phyloP scores from a whole-genome alignment of 2,797 vertebrate species.

The Gymnocypris eckloni region DNA sequence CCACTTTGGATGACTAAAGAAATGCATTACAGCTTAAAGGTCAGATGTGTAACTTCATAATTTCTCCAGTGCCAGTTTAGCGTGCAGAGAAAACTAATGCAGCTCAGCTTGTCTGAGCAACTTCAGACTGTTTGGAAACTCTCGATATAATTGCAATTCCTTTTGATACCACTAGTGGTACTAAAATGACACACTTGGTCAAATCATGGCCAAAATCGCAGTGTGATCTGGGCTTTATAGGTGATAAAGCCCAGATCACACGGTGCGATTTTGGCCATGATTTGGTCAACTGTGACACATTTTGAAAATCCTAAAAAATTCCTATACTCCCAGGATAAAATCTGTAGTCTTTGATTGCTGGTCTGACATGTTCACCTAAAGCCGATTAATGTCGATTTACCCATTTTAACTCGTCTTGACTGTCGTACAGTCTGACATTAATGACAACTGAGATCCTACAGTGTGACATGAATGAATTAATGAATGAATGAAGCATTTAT shows the following conservation, averaged over 20 bases:
- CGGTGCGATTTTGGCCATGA: background rate
- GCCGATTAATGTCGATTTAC: too few relatives aligned
- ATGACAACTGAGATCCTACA: background rate
- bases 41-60: background rate
- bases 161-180: background rate
- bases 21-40: background rate
- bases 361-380: too few relatives aligned
- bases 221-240: too few relatives aligned
- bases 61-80: background rate
- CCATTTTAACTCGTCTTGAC: background rate
- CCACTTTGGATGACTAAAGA: background rate
- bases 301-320: background rate
- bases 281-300: background rate
- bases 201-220: too few relatives aligned
- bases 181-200: background rate
- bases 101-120: background rate
- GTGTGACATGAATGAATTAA: background rate
- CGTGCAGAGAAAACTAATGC: background rate
- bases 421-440: too few relatives aligned
- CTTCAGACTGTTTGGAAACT: background rate
- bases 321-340: background rate
- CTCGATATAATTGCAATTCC: background rate
- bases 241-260: background rate
- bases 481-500: too few relatives aligned
- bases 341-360: background rate